phyloP scores from a whole-genome alignment of 2,888 invertebrate genomes.

The Dorcus hopei region DNA sequence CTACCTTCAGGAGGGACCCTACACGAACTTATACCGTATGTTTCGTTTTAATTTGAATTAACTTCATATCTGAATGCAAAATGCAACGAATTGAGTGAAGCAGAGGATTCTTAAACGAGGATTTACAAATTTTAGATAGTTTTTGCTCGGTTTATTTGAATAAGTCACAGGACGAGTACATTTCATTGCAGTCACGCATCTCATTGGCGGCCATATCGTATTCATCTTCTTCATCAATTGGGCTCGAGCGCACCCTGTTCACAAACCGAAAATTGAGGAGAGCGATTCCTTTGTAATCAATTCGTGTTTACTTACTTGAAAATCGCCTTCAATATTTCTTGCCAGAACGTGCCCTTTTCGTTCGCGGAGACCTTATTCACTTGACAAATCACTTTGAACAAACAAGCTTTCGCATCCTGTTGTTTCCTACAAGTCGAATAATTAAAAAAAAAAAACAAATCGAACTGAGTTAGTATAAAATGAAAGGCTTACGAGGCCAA shows the following conservation, averaged over 20 bases:
- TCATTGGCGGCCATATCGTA: slow-evolving; percentile 50
- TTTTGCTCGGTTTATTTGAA: slow-evolving; percentile 10
- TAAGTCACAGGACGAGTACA: slow-evolving; percentile 40
- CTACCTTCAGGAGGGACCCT: too few species aligned
- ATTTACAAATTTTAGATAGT: too few species aligned
- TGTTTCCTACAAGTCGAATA: slow-evolving; percentile 35
- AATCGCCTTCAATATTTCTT: slow-evolving; percentile 62
- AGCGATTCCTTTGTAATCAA: neutral
- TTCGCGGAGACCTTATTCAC: slow-evolving; percentile 49
- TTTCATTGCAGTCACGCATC: slow-evolving; percentile 47
- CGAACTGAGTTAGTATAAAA: neutral
- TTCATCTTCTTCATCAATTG: slow-evolving; percentile 34
- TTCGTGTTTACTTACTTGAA: slow-evolving; percentile 57
- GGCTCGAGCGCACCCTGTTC: slow-evolving; percentile 11
- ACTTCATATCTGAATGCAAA: too few species aligned
- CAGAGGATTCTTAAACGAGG: too few species aligned
- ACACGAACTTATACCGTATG: too few species aligned
- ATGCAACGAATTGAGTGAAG: too few species aligned
- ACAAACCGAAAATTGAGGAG: neutral
- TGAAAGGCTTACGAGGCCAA: slow-evolving; percentile 59
- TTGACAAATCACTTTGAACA: slow-evolving; percentile 64
- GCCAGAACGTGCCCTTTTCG: slow-evolving; percentile 58
- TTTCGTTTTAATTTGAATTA: too few species aligned
- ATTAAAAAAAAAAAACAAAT: slow-evolving; percentile 6
- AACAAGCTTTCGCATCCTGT: slow-evolving; percentile 57